phyloP scores from a whole-genome alignment of 1,140 invertebrate species.

The Armadillidium nasatum region DNA sequence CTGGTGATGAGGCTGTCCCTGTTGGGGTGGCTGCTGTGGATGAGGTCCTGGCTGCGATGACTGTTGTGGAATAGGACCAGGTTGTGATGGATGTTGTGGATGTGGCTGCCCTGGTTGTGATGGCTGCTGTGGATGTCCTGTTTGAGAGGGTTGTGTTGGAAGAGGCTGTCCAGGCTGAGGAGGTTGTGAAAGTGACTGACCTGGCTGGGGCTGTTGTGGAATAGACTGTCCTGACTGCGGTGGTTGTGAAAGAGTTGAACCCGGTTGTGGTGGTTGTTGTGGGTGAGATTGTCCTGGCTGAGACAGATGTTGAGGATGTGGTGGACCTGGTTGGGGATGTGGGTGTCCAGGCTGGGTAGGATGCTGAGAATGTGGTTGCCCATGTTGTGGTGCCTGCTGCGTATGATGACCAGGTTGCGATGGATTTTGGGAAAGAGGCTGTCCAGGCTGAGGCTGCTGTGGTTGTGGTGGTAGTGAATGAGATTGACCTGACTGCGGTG shows the following conservation, averaged over 20 bases:
- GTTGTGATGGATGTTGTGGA: conserved; percentile 8
- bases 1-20: conserved; percentile 6
- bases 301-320: too few species aligned
- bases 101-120: conserved; percentile 14
- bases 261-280: too few species aligned
- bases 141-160: background rate
- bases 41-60: conserved; percentile 4
- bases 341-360: background rate
- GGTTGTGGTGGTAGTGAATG: conserved; percentile 3
- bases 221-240: conserved; percentile 15
- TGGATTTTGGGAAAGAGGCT: background rate
- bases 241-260: background rate
- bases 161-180: conserved; percentile 14
- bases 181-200: background rate
- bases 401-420: background rate
- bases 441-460: background rate
- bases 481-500: background rate
- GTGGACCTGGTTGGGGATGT: too few species aligned
- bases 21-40: conserved; percentile 18
- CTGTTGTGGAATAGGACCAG: conserved; percentile 13
- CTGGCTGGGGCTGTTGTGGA: conserved; percentile 17
- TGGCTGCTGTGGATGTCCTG: conserved; percentile 14
- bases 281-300: too few species aligned
- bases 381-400: background rate
- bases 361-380: background rate